Evolutionary conservation across 1,140 invertebrate genomes (phyloP), one percentile per base, ranked within the genome.

Genomic region (Muscidifurax raptorellus): DNA sequence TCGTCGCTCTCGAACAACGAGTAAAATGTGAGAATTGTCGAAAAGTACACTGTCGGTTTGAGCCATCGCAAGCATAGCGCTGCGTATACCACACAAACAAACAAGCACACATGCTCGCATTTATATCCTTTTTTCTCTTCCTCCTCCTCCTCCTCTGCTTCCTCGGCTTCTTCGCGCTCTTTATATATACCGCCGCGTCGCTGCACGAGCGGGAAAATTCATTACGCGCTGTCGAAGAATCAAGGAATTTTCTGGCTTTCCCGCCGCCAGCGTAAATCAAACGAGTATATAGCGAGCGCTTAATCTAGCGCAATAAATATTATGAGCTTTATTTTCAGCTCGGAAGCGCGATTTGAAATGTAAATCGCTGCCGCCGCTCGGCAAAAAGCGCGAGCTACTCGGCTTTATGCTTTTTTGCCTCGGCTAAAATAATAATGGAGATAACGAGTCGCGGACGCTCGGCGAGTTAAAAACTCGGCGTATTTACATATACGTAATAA

Each of bases 231-330:
- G 64, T 67, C 79, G 79, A 47, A 47, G 79, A 44, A 80, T 71
- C 79, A 67, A 80, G 67, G 79, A 30, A 80, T 71, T 80, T 44
- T 71, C 66, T 40, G 64, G 78, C 47, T 78, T 27, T 66, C 59
- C 30, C 64, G 79, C 52, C n/a, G 22, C 6, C 13, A 15, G 28
- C 22, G 22, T 80, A 80, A 80, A 80, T 80, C 79, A 80, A 80
- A 44, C 66, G 79, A 40, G 36, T 40, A 40, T 40, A 40, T 40
- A 40, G 36, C 36, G 36, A 44, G 52, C 52, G 52, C 67, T 71
- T 71, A 80, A 80, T 80, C 64, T 80, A 25, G 67, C 67, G 79
- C 79, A 69, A 80, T 80, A 80, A 80, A 80, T 80, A 80, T 71
- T 80, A 80, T 80, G 25, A 80, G 44, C 66, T 80, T 71, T 36